A percentile compares a stretch with the other conserved stretches of the same genome.
phyloP scores from a whole-genome alignment of 92 coral and sea anemone species.

The Heliopora coerulea region DNA sequence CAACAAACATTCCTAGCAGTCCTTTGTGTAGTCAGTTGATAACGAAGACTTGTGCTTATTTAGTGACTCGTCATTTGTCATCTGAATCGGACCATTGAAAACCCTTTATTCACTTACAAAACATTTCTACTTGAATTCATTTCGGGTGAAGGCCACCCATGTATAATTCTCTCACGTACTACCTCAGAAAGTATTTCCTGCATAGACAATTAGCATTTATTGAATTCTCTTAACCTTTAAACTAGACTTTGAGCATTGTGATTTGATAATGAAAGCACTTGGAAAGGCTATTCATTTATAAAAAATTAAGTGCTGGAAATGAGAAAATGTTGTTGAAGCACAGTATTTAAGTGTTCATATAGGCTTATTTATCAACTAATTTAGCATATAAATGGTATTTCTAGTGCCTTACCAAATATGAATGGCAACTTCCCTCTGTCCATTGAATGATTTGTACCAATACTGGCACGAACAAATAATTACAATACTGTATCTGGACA shows the following conservation, averaged over 20 bases:
- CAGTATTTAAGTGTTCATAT: not conserved
- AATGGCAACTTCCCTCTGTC: too few species aligned
- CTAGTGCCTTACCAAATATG: too few species aligned
- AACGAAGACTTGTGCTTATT: not conserved
- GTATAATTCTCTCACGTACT: not conserved
- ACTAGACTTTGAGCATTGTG: not conserved
- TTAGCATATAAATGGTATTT: not conserved
- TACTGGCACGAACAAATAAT: too few species aligned
- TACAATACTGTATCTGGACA: too few species aligned
- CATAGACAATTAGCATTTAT: slow-evolving; percentile 35
- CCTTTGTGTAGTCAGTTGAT: not conserved
- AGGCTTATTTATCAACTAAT: not conserved
- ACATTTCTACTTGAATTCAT: too few species aligned
- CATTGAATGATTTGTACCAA: too few species aligned
- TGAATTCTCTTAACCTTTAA: slow-evolving; percentile 8
- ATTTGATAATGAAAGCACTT: not conserved
- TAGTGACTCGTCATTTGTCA: not conserved
- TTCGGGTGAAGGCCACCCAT: slow-evolving; percentile 18
- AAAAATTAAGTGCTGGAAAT: slow-evolving; percentile 10
- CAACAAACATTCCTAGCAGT: slow-evolving; percentile 34
- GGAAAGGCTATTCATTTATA: not conserved
- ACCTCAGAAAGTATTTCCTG: slow-evolving; percentile 35
- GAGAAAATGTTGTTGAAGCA: slow-evolving; percentile 1
- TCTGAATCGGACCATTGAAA: not conserved
- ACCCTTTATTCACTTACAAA: not conserved